A percentile compares a stretch with the other conserved stretches of the same genome.
phyloP scores from a whole-genome alignment of 2,888 invertebrate genomes.

The Epirrita christyi region DNA sequence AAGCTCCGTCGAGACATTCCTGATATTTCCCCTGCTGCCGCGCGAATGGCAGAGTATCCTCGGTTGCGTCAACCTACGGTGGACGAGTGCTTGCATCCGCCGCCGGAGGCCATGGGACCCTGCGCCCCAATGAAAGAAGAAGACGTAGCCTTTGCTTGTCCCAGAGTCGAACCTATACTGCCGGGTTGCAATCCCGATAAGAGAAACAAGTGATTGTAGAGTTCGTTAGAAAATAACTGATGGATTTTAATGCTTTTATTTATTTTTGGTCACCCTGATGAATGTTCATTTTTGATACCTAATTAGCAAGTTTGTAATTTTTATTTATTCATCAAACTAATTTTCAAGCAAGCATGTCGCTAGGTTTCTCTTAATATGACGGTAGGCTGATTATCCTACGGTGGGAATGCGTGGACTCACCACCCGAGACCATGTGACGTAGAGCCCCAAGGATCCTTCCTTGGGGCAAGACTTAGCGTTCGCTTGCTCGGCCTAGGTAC shows the following conservation, averaged over 20 bases:
- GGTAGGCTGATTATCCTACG: too few relatives aligned
- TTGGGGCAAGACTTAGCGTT: too few relatives aligned
- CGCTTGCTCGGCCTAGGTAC: too few relatives aligned
- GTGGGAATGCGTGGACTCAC: too few relatives aligned
- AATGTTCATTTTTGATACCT: too few relatives aligned
- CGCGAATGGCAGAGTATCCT: conserved; percentile 56
- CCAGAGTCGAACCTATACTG: conserved; percentile 56
- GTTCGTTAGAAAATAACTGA: not conserved
- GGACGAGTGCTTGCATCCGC: conserved; percentile 54
- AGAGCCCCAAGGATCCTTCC: too few relatives aligned
- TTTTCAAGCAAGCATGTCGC: too few relatives aligned
- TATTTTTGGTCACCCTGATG: not conserved
- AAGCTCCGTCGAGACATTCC: conserved; percentile 64
- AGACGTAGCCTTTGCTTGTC: conserved; percentile 73
- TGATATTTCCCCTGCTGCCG: conserved; percentile 70
- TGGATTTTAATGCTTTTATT: not conserved
- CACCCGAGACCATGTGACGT: too few relatives aligned
- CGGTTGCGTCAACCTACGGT: conserved; percentile 48
- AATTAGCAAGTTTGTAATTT: too few relatives aligned
- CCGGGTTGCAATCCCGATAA: conserved; percentile 67
- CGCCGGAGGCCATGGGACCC: conserved; percentile 49
- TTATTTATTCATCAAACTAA: too few relatives aligned
- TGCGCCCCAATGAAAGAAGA: conserved; percentile 61
- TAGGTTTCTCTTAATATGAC: too few relatives aligned
- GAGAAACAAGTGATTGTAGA: conserved; percentile 31